Base-by-base conservation (phyloP, 2,113 vertebrate genomes). In the Megaceryle torquata region DNA sequence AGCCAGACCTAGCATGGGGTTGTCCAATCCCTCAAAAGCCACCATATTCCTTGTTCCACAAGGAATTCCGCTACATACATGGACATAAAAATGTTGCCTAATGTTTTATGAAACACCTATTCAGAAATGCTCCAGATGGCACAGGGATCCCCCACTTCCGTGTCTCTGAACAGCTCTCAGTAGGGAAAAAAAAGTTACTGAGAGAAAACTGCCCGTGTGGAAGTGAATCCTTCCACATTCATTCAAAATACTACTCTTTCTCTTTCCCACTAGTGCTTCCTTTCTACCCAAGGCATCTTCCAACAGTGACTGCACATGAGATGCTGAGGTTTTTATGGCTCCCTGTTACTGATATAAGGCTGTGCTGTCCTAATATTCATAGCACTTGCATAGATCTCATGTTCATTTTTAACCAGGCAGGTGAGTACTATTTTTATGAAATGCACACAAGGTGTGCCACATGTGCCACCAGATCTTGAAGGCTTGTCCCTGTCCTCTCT, bases 61-160 rank as follows among this genome's bases (percentile, higher is more conserved):
- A n/a, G n/a, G n/a, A n/a, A n/a, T n/a, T n/a, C n/a, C n/a, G n/a
- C n/a, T n/a, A n/a, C n/a, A 59, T 13, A 35, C 44, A 74, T 0
- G 0, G 76, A 92, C 35, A 39, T 74, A 69, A 48, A 86, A 61
- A 28, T 61, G 21, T 85, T 93, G 41, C 13, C 37, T 69, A 53
- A 82, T 57, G 39, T 13, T 88, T 94, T 86, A 44, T 77, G 68
- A 72, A 80, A 60, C 50, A 89, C 26, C 44, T 29, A 13, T 60
- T 82, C 71, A 90, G 78, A 77, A 82, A 80, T 69, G 24, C 41
- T 96, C 75, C 94, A 93, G 90, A 80, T 90, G 82, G 54, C 79
- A 69, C 43, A 68, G 61, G 61, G 85, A 87, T 95, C 89, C 51
- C 61, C 22, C 35, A 80, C 44, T 35, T 69, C 24, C 1, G 0